phyloP scores from a whole-genome alignment of 2,113 vertebrate species.

The Eupsittula cactorum region DNA sequence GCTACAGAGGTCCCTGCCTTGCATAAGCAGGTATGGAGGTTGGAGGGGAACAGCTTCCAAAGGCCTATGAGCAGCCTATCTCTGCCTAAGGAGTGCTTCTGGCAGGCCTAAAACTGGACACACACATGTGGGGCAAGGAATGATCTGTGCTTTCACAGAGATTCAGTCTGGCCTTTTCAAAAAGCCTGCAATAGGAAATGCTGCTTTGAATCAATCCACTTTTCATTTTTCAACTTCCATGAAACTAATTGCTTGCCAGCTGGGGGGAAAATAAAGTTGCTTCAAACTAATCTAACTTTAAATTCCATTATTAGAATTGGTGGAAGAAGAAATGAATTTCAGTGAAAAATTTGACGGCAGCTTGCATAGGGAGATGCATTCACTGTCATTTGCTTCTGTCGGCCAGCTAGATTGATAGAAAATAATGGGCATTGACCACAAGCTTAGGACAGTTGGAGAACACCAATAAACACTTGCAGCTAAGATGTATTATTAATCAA shows the following conservation, averaged over 20 bases:
- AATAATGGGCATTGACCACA: constrained; percentile 62
- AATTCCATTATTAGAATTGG: constrained; percentile 50
- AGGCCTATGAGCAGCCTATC: not conserved
- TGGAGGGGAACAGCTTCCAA: not conserved
- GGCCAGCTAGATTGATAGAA: constrained; percentile 47
- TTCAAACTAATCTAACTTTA: constrained; percentile 52
- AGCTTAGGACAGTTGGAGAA: constrained; percentile 46
- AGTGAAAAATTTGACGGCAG: constrained; percentile 33
- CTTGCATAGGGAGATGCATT: constrained; percentile 49
- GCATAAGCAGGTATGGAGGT: not conserved
- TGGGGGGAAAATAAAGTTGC: not conserved
- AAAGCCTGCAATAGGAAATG: not conserved
- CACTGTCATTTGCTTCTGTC: constrained; percentile 39
- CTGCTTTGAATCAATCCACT: not conserved
- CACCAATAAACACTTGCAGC: constrained; percentile 57
- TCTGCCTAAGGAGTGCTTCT: not conserved
- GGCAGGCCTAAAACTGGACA: not conserved
- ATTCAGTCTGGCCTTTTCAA: accelerated
- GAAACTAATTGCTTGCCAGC: constrained; percentile 32
- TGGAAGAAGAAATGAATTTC: constrained; percentile 42
- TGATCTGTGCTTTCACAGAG: not conserved
- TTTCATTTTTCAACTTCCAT: constrained; percentile 24
- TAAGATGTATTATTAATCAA: constrained; percentile 67
- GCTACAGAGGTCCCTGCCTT: not conserved
- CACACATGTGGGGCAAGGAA: accelerated